A percentile compares a stretch with the other conserved stretches of the same genome.
phyloP scores from a whole-genome alignment of 1,140 invertebrate species.

The Drosophila albomicans region DNA sequence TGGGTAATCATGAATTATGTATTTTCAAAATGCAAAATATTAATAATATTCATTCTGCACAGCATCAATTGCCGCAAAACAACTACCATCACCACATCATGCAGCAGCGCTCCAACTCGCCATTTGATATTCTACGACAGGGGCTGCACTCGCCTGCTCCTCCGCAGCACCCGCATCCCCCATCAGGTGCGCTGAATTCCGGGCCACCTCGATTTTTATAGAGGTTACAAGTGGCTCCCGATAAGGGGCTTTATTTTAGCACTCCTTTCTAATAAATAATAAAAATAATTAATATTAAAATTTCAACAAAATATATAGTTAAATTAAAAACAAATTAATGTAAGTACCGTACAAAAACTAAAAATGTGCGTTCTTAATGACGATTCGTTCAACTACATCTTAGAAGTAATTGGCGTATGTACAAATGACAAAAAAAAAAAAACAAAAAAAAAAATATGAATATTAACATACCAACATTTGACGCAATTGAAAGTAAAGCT shows the following conservation, averaged over 20 bases:
- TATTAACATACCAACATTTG: conserved; percentile 26
- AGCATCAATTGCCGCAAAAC: conserved; percentile 78
- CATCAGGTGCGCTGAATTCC: conserved; percentile 80
- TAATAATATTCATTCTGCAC: not conserved
- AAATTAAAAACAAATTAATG: conserved; percentile 31
- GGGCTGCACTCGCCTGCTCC: conserved; percentile 74
- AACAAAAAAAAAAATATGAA: not conserved
- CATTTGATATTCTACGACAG: conserved; percentile 76
- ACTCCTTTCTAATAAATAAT: conserved; percentile 74
- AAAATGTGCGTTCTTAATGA: conserved; percentile 16
- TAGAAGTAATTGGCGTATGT: conserved; percentile 25
- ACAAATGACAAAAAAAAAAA: conserved; percentile 16
- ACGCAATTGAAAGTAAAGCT: conserved; percentile 20
- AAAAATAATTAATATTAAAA: conserved; percentile 36
- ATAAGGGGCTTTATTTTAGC: conserved; percentile 80
- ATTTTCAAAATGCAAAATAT: not conserved
- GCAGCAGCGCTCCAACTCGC: conserved; percentile 81
- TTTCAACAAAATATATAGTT: conserved; percentile 18
- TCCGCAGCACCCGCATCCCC: conserved; percentile 65
- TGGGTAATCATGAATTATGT: too few relatives aligned
- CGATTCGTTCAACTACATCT: conserved; percentile 10
- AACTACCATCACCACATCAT: conserved; percentile 81
- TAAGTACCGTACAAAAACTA: conserved; percentile 23
- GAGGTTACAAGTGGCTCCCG: conserved; percentile 79
- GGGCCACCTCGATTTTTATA: conserved; percentile 84